phyloP scores from a whole-genome alignment of 2,888 invertebrate species.

The Resseliella maxima region DNA sequence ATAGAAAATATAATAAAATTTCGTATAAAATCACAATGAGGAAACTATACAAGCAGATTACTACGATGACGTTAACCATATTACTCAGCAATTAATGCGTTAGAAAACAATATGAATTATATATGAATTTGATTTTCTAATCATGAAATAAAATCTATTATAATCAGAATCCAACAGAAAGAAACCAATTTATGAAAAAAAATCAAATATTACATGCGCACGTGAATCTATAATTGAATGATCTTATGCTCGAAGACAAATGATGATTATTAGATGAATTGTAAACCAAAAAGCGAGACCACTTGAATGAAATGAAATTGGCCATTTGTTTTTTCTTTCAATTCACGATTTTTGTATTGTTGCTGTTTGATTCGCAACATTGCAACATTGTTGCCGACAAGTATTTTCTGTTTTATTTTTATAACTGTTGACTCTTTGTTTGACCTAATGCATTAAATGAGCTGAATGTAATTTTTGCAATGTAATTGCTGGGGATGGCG shows the following conservation, averaged over 20 bases:
- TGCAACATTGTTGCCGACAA: slow-evolving; percentile 1
- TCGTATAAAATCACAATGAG: not conserved
- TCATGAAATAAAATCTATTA: not conserved
- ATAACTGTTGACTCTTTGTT: slow-evolving; percentile 1
- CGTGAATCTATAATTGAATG: not conserved
- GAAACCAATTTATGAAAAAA: not conserved
- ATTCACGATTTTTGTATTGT: not conserved
- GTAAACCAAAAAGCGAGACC: not conserved
- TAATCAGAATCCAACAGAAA: not conserved
- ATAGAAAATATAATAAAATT: not conserved
- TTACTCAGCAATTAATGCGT: slow-evolving; percentile 8
- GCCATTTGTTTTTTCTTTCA: not conserved
- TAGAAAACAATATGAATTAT: not conserved
- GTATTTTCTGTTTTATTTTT: too few species aligned
- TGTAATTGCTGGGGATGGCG: not conserved
- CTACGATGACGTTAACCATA: not conserved
- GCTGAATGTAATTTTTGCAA: not conserved
- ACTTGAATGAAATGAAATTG: not conserved
- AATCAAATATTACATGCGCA: not conserved
- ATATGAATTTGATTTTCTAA: not conserved
- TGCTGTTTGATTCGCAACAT: not conserved
- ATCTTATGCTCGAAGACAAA: not conserved
- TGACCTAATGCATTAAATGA: slow-evolving; percentile 1
- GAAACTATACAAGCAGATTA: not conserved
- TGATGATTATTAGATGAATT: not conserved